Evolutionary conservation across 2,113 vertebrate genomes (phyloP).

Genomic region (Elachura formosa): DNA sequence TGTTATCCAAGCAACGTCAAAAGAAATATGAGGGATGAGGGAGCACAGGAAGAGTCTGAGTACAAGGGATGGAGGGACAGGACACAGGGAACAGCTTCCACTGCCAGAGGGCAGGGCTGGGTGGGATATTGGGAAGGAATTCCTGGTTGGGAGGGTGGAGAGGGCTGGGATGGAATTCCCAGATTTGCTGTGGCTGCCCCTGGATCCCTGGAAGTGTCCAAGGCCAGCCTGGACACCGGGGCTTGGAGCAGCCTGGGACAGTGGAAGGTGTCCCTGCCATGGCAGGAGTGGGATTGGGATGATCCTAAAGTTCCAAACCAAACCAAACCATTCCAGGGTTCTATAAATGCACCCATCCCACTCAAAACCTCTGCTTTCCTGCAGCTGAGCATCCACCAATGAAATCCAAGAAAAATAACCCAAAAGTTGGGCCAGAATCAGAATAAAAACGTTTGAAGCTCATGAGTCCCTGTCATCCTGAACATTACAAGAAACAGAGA

Average conservation of each 20-base stretch:
- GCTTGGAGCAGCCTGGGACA: accelerated
- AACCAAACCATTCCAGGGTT: background rate
- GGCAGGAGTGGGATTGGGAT: background rate
- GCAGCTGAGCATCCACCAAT: background rate
- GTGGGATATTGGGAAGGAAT: background rate
- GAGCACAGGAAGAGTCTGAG: background rate
- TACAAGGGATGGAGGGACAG: background rate
- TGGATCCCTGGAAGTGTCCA: accelerated
- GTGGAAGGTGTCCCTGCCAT: background rate
- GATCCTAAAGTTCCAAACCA: background rate
- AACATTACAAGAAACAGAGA: background rate
- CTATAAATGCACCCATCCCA: background rate
- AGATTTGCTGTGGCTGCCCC: background rate
- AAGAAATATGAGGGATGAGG: background rate
- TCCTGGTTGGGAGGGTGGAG: background rate
- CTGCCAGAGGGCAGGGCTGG: background rate
- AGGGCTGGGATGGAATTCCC: background rate
- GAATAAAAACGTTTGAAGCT: background rate
- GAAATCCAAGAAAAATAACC: background rate
- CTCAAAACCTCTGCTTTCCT: background rate
- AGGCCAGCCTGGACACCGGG: accelerated
- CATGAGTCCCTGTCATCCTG: background rate
- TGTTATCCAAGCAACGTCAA: background rate
- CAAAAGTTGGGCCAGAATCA: background rate
- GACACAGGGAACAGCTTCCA: background rate